These are phyloP conservation scores for Aradophagus sp. DNA, from an alignment of 1,140 invertebrate species.

Conservation along the genomic window DNA sequence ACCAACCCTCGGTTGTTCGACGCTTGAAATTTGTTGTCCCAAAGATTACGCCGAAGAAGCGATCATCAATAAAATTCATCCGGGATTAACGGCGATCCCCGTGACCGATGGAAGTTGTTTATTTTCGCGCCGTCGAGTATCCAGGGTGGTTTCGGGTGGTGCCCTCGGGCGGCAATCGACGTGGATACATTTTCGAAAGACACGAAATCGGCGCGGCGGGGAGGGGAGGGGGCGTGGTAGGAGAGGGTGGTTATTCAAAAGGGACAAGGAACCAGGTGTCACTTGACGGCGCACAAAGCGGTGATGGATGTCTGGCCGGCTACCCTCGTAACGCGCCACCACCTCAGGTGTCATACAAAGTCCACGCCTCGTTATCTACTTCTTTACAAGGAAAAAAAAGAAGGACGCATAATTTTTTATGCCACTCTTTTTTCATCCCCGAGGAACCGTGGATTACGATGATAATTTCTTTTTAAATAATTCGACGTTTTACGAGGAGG, in stretches of 20 bases:
- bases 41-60: slow-evolving; percentile 16
- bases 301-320: slow-evolving; percentile 60
- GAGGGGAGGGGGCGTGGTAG: slow-evolving; percentile 4
- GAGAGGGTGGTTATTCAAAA: slow-evolving; percentile 54
- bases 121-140: slow-evolving; percentile 49
- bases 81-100: slow-evolving; percentile 39
- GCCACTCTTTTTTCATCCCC: slow-evolving; percentile 21
- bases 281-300: slow-evolving; percentile 56
- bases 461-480: too few relatives aligned
- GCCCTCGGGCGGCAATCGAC: too few relatives aligned
- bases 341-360: slow-evolving; percentile 61
- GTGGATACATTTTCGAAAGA: too few relatives aligned
- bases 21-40: slow-evolving; percentile 26
- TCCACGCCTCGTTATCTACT: slow-evolving; percentile 61
- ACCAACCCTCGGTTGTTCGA: not conserved
- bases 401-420: too few relatives aligned
- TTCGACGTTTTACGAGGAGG: too few relatives aligned
- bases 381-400: slow-evolving; percentile 32
- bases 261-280: slow-evolving; percentile 61
- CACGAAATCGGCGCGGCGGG: not conserved
- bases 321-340: slow-evolving; percentile 53
- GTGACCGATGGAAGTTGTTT: slow-evolving; percentile 55
- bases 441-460: slow-evolving; percentile 42
- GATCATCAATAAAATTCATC: slow-evolving; percentile 59
- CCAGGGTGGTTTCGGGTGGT: too few relatives aligned